Evolutionary conservation across 2,113 vertebrate genomes (phyloP).

Genomic region (Eulacestoma nigropectus): DNA sequence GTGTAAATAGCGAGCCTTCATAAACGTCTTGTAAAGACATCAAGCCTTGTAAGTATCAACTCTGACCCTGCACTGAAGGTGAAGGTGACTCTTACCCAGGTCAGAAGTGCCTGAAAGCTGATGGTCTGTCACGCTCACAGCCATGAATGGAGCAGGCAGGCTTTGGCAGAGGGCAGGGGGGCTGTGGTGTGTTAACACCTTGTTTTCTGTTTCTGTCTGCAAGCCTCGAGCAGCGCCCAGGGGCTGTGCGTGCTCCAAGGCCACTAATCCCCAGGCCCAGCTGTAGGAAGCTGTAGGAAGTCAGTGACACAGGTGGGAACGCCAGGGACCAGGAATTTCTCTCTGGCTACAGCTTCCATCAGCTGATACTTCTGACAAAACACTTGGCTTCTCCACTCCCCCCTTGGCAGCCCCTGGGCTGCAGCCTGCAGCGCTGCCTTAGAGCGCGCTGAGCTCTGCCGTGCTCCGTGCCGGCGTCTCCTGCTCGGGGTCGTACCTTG

Average conservation of each 20-base stretch:
- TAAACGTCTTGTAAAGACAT: background rate
- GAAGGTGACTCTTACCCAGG: background rate
- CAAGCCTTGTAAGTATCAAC: background rate
- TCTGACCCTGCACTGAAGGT: background rate
- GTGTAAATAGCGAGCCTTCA: background rate
- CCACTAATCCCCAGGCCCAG: background rate
- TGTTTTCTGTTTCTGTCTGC: background rate
- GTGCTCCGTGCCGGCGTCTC: background rate
- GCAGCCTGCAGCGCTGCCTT: conserved; percentile 49
- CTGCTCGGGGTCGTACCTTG: background rate
- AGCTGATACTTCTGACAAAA: conserved; percentile 63
- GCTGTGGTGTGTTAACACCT: background rate
- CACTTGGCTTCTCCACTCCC: conserved; percentile 61
- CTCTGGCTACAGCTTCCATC: conserved; percentile 31
- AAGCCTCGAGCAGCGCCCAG: rapidly evolving
- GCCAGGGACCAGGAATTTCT: conserved; percentile 8
- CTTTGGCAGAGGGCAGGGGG: background rate
- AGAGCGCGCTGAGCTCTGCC: conserved; percentile 1
- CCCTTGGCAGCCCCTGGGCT: conserved; percentile 51
- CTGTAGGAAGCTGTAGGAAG: background rate
- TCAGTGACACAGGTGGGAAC: conserved; percentile 12
- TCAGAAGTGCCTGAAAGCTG: background rate
- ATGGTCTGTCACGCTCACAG: background rate
- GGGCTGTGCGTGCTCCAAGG: background rate
- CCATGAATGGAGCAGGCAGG: background rate